A percentile compares a stretch with the other conserved stretches of the same genome.
Conservation (phyloP, 2,888 invertebrate species). For the Eurytoma californica region DNA sequence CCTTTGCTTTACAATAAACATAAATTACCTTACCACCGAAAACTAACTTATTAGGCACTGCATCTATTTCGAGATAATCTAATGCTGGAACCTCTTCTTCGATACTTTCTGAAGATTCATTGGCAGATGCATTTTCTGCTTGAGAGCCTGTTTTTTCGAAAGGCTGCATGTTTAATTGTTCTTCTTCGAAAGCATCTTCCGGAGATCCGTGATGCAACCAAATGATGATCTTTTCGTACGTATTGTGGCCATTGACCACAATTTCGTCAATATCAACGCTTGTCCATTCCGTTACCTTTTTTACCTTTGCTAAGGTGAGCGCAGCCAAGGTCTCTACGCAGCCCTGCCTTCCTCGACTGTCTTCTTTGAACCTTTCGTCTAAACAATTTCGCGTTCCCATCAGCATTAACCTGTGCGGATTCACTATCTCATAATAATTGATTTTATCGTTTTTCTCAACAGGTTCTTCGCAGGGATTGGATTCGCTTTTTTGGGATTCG, state of each 20-base stretch:
- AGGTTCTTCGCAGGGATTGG: constrained; percentile 4
- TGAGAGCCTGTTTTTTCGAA: too few species aligned
- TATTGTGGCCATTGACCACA: constrained; percentile 56
- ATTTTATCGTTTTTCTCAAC: not conserved
- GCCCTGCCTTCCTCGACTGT: constrained; percentile 66
- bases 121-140: not conserved
- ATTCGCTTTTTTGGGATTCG: not conserved
- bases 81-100: constrained; percentile 47
- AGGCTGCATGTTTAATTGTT: too few species aligned
- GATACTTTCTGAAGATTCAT: constrained; percentile 53
- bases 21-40: constrained; percentile 61
- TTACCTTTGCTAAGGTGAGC: constrained; percentile 63
- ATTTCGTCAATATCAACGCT: constrained; percentile 37
- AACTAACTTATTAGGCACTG: constrained; percentile 65
- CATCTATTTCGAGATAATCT: constrained; percentile 64
- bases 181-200: constrained; percentile 45
- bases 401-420: constrained; percentile 64
- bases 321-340: constrained; percentile 63
- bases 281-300: constrained; percentile 62
- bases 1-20: constrained; percentile 60
- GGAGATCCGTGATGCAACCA: constrained; percentile 63
- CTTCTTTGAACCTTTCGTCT: constrained; percentile 55
- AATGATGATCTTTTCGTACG: constrained; percentile 60
- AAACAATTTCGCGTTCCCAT: constrained; percentile 65
- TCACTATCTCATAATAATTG: constrained; percentile 60